Evolutionary conservation across 2,888 invertebrate species (phyloP).

Genomic region (Pheosia gnoma): DNA sequence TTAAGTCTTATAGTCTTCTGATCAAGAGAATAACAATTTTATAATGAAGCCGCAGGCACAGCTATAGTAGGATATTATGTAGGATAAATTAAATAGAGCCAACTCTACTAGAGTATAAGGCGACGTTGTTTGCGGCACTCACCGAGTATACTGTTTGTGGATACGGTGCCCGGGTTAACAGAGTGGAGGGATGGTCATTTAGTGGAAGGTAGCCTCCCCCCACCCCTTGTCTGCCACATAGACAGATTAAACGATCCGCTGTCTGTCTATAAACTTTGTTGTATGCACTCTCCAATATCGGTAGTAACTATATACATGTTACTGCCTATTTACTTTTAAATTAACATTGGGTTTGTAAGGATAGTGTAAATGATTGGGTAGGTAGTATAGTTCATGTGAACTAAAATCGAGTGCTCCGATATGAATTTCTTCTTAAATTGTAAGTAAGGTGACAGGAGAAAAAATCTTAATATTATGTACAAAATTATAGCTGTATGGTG

Average conservation of each 20-base stretch:
- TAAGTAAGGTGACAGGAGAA: too few species aligned
- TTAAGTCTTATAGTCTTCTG: too few species aligned
- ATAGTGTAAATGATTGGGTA: too few species aligned
- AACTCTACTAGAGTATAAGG: slow-evolving; percentile 45
- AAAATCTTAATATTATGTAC: too few species aligned
- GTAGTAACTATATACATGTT: not conserved
- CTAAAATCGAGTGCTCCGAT: too few species aligned
- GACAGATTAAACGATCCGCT: slow-evolving; percentile 80
- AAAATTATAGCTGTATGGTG: too few species aligned
- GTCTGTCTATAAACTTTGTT: slow-evolving; percentile 73
- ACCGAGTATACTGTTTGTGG: slow-evolving; percentile 80
- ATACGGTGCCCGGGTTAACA: slow-evolving; percentile 80
- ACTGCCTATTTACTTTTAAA: not conserved
- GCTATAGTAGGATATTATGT: too few species aligned
- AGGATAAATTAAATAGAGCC: slow-evolving; percentile 16
- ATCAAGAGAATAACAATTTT: too few species aligned
- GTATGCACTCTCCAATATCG: slow-evolving; percentile 60
- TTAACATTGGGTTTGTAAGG: too few species aligned
- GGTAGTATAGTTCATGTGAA: too few species aligned
- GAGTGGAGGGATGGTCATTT: slow-evolving; percentile 81
- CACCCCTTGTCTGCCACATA: slow-evolving; percentile 65
- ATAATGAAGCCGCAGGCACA: too few species aligned
- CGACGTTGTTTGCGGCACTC: slow-evolving; percentile 60
- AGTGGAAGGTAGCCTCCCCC: slow-evolving; percentile 69
- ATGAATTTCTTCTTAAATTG: too few species aligned